Evolutionary conservation across 2,113 vertebrate genomes (phyloP).

Genomic region (Coreoperca whiteheadi): DNA sequence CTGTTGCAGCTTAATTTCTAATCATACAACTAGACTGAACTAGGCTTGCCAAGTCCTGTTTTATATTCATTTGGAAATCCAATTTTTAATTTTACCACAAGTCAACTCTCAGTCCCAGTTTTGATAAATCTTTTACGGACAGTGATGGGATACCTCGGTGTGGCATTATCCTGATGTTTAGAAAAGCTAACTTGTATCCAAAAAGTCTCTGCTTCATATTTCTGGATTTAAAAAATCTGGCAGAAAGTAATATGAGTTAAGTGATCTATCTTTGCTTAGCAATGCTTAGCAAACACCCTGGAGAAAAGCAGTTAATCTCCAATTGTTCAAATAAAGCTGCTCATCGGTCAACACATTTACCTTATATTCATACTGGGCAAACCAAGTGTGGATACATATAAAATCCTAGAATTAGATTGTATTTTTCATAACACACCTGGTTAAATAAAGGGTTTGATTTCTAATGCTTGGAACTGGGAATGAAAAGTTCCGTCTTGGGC

Average conservation of each 20-base stretch:
- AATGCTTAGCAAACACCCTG: slow-evolving; percentile 41
- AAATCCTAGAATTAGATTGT: not conserved
- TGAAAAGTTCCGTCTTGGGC: slow-evolving; percentile 16
- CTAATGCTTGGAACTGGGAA: not conserved
- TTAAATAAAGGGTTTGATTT: slow-evolving; percentile 20
- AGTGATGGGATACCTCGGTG: not conserved
- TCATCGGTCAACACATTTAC: slow-evolving; percentile 6
- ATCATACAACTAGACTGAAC: slow-evolving; percentile 2
- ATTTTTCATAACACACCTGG: not conserved
- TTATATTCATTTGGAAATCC: slow-evolving; percentile 31
- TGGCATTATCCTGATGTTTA: slow-evolving; percentile 3
- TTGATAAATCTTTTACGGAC: slow-evolving; percentile 9
- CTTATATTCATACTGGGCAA: slow-evolving; percentile 16
- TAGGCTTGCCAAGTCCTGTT: slow-evolving; percentile 2
- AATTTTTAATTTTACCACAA: not conserved
- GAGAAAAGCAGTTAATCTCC: slow-evolving; percentile 39
- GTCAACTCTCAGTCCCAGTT: slow-evolving; percentile 10
- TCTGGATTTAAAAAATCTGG: slow-evolving; percentile 11
- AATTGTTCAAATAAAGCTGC: slow-evolving; percentile 31
- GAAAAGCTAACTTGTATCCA: slow-evolving; percentile 13
- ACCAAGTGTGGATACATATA: slow-evolving; percentile 9
- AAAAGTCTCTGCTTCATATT: slow-evolving; percentile 8
- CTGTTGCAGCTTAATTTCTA: slow-evolving; percentile 11
- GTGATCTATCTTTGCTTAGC: slow-evolving; percentile 28
- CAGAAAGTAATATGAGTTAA: slow-evolving; percentile 23